These are phyloP conservation scores for Trileptium ribeirensis DNA, from an alignment of 2,888 invertebrate species.

Conservation along the genomic window DNA sequence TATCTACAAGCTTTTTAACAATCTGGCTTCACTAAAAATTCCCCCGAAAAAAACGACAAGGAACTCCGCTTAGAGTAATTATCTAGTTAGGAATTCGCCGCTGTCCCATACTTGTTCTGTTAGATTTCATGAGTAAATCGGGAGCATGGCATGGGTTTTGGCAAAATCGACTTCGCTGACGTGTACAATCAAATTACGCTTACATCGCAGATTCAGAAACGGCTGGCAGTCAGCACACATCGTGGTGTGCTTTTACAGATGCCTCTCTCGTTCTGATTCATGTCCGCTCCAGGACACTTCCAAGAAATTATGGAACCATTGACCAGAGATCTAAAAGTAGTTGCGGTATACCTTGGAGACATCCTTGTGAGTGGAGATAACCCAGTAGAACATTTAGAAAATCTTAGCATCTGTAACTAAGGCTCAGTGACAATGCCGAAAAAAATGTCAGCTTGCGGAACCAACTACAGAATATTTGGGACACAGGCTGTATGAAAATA, in stretches of 20 bases:
- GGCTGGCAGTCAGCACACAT: conserved; percentile 23
- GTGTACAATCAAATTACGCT: neutral
- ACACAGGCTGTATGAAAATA: conserved; percentile 10
- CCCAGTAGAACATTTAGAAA: neutral
- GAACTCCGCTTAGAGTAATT: no score
- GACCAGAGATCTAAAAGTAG: conserved; percentile 22
- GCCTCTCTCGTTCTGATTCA: conserved; percentile 22
- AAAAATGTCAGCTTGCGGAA: conserved; percentile 22
- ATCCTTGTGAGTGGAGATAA: neutral
- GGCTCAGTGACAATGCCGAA: conserved; percentile 15
- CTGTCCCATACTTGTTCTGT: neutral
- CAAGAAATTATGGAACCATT: conserved; percentile 27
- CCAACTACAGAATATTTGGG: neutral
- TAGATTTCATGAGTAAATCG: neutral
- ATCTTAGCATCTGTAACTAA: no score
- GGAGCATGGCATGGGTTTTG: neutral
- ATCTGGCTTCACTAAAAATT: no score
- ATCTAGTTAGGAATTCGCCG: neutral
- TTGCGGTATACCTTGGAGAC: conserved; percentile 25
- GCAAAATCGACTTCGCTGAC: neutral
- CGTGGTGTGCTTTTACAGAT: conserved; percentile 23
- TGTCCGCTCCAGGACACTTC: conserved; percentile 24
- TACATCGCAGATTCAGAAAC: neutral
- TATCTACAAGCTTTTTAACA: no score
- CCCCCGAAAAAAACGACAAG: no score